Conservation (phyloP, 2,113 vertebrate species). For the Bettongia penicillata region DNA sequence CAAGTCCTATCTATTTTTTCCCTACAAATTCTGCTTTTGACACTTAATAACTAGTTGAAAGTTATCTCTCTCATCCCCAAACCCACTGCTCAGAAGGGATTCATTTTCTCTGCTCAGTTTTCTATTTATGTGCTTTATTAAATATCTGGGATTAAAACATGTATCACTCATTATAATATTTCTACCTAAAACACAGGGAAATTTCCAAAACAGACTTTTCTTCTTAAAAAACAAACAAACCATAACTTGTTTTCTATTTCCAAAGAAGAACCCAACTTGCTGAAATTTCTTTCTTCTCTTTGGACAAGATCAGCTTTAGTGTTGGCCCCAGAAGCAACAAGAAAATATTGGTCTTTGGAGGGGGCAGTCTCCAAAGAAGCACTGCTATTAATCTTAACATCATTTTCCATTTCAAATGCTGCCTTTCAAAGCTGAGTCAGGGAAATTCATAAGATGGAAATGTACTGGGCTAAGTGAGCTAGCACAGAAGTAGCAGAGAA, state of each 20-base stretch:
- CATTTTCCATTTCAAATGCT: slow-evolving; percentile 28
- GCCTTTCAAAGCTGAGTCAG: slow-evolving; percentile 1
- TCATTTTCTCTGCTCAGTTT: neutral
- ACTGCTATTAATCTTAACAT: neutral
- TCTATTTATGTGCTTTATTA: neutral
- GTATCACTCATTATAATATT: neutral
- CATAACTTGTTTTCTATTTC: slow-evolving; percentile 6
- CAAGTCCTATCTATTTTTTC: neutral
- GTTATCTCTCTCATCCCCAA: neutral
- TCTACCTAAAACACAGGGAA: neutral
- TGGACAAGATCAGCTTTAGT: neutral
- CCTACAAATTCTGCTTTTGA: neutral
- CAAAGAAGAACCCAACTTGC: neutral
- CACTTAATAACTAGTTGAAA: neutral
- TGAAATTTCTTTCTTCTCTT: neutral
- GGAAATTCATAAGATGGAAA: neutral
- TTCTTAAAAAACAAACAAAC: neutral
- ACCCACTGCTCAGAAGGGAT: neutral
- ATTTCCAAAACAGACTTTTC: neutral
- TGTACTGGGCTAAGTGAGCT: neutral
- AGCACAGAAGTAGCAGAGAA: neutral
- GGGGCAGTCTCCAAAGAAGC: neutral
- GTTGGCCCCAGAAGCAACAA: neutral
- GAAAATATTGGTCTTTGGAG: neutral
- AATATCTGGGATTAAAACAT: neutral